phyloP scores from a whole-genome alignment of 2,888 invertebrate species.

The Drosophila subquinaria region DNA sequence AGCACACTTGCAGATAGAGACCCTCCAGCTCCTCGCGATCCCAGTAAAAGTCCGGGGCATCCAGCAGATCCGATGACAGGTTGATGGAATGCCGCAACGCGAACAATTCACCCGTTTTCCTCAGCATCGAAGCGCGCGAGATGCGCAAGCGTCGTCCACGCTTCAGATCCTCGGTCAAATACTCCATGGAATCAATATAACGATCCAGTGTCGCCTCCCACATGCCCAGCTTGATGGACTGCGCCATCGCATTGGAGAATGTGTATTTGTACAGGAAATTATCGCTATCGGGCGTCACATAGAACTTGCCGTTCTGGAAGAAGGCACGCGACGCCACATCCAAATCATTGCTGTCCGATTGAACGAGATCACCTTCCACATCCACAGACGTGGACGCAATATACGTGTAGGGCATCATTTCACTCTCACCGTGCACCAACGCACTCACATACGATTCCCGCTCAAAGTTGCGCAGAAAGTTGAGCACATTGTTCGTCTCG shows the following conservation, averaged over 20 bases:
- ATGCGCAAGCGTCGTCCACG: conserved; percentile 89
- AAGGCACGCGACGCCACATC: conserved; percentile 83
- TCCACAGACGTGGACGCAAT: conserved; percentile 73
- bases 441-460: conserved; percentile 89
- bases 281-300: conserved; percentile 86
- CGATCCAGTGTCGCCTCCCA: conserved; percentile 96
- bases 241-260: conserved; percentile 96
- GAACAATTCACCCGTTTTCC: conserved; percentile 95
- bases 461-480: conserved; percentile 90
- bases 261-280: conserved; percentile 94
- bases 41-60: conserved; percentile 99
- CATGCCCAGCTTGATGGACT: conserved; percentile 96
- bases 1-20: conserved; percentile 92
- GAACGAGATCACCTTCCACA: conserved; percentile 84
- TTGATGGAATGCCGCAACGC: conserved; percentile 95
- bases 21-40: conserved; percentile 95
- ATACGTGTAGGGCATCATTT: conserved; percentile 93
- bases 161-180: conserved; percentile 92
- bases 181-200: conserved; percentile 93
- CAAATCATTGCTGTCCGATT: conserved; percentile 62
- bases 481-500: conserved; percentile 91
- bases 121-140: conserved; percentile 88
- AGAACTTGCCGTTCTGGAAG: conserved; percentile 84
- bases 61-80: conserved; percentile 96
- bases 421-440: conserved; percentile 91